A percentile compares a stretch with the other conserved stretches of the same genome.
These are phyloP conservation scores for Cyanoderma ruficeps DNA, from an alignment of 2,113 vertebrate genomes.

Conservation along the genomic window DNA sequence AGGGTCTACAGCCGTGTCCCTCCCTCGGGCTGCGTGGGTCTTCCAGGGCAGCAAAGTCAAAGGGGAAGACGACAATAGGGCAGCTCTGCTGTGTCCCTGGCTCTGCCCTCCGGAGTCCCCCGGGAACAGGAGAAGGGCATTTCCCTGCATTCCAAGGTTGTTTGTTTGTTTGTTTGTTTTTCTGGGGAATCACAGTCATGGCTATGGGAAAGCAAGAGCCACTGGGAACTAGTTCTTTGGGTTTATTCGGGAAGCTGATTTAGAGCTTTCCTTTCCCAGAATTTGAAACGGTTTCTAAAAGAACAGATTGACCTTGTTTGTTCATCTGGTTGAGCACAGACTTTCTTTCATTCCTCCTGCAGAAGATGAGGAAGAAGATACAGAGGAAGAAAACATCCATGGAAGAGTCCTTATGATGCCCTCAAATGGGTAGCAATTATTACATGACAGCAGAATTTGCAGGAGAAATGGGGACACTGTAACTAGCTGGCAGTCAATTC, in stretches of 20 bases:
- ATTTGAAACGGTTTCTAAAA: background rate
- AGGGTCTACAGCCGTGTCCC: background rate
- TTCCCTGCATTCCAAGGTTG: background rate
- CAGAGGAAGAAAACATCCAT: background rate
- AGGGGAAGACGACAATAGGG: background rate
- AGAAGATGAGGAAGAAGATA: background rate
- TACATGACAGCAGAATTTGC: background rate
- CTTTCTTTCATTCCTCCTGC: background rate
- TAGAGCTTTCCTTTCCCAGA: background rate
- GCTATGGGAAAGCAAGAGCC: background rate
- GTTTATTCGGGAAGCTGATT: background rate
- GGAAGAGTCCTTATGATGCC: background rate
- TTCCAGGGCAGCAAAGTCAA: background rate
- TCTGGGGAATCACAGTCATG: background rate
- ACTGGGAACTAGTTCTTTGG: background rate
- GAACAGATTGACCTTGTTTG: background rate
- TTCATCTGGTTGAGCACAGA: background rate
- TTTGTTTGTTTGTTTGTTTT: background rate
- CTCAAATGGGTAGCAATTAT: background rate
- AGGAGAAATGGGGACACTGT: background rate
- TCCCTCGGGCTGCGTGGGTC: rapidly evolving
- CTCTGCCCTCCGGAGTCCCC: background rate
- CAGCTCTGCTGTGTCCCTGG: rapidly evolving
- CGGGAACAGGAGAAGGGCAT: background rate
- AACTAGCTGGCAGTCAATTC: background rate